Percentiles rank a stretch among this genome's conserved stretches.
phyloP scores from a whole-genome alignment of 1,140 invertebrate species.

The Heliconius eleuchia region DNA sequence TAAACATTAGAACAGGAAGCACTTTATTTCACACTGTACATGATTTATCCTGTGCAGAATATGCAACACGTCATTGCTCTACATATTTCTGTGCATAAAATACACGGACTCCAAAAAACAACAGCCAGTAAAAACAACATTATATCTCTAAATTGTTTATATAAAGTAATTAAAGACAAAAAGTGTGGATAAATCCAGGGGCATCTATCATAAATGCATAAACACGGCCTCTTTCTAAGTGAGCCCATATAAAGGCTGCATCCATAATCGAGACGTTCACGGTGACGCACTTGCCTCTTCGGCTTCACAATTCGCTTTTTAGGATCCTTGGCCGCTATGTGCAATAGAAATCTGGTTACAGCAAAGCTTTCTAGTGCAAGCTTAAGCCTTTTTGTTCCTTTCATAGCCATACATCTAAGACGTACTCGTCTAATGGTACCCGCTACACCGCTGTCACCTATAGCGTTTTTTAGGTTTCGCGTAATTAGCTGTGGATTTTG shows the following conservation, averaged over 20 bases:
- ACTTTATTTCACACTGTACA: slow-evolving; percentile 41
- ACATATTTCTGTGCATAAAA: slow-evolving; percentile 52
- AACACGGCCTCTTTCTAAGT: slow-evolving; percentile 46
- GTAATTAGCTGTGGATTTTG: slow-evolving; percentile 31
- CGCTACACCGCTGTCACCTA: slow-evolving; percentile 27
- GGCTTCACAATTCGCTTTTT: slow-evolving; percentile 13
- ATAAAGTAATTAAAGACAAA: slow-evolving; percentile 45
- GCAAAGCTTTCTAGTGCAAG: slow-evolving; percentile 39
- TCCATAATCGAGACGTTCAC: slow-evolving; percentile 47
- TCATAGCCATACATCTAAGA: slow-evolving; percentile 37
- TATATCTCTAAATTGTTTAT: slow-evolving; percentile 51
- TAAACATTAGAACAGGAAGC: slow-evolving; percentile 17
- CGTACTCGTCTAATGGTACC: slow-evolving; percentile 37
- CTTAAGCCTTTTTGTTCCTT: slow-evolving; percentile 21
- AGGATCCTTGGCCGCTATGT: slow-evolving; percentile 43
- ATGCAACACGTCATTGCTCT: slow-evolving; percentile 55
- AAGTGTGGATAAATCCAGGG: slow-evolving; percentile 55
- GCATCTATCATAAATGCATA: slow-evolving; percentile 49
- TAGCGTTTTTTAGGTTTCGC: slow-evolving; percentile 21
- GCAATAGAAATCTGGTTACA: slow-evolving; percentile 43
- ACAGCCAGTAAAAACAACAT: slow-evolving; percentile 54
- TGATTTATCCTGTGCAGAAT: slow-evolving; percentile 52
- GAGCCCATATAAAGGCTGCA: slow-evolving; percentile 55
- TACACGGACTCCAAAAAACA: slow-evolving; percentile 58
- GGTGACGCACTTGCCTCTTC: slow-evolving; percentile 20